A percentile compares a stretch with the other conserved stretches of the same genome.
Evolutionary conservation across 2,888 invertebrate genomes (phyloP).

Genomic region (Autographa gamma): DNA sequence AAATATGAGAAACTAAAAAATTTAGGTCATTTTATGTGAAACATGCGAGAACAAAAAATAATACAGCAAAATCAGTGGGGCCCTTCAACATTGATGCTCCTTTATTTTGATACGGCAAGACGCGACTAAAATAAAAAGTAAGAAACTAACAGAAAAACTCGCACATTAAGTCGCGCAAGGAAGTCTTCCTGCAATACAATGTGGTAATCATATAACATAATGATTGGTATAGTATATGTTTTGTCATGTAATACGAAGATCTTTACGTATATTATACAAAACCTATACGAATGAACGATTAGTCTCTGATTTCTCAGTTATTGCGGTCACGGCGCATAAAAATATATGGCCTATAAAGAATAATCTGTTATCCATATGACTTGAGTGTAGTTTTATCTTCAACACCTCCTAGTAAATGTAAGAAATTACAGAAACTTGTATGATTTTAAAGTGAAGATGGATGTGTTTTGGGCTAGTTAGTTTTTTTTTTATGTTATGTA

Average conservation of each 20-base stretch:
- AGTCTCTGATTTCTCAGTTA: slow-evolving; percentile 21
- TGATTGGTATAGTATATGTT: neutral
- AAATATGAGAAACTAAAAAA: no score
- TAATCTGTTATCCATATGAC: slow-evolving; percentile 9
- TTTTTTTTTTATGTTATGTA: neutral
- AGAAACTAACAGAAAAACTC: no score
- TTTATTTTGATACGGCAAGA: no score
- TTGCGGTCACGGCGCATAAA: slow-evolving; percentile 45
- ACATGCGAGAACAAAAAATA: no score
- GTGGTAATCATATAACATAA: neutral
- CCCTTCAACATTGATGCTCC: no score
- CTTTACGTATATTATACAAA: neutral
- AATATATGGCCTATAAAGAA: slow-evolving; percentile 21
- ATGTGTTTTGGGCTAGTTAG: neutral
- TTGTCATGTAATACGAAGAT: slow-evolving; percentile 31
- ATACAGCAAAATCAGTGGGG: no score
- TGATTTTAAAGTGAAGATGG: neutral
- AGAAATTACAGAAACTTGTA: neutral
- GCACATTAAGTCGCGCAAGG: no score
- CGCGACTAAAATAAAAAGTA: no score
- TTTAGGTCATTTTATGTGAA: no score
- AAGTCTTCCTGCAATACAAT: neutral
- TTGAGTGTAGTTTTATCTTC: slow-evolving; percentile 2
- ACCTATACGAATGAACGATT: neutral
- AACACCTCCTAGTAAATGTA: neutral